Percentiles rank a stretch among this genome's conserved stretches.
Evolutionary conservation across 2,888 invertebrate species (phyloP).

Genomic region (Proisotoma minuta): DNA sequence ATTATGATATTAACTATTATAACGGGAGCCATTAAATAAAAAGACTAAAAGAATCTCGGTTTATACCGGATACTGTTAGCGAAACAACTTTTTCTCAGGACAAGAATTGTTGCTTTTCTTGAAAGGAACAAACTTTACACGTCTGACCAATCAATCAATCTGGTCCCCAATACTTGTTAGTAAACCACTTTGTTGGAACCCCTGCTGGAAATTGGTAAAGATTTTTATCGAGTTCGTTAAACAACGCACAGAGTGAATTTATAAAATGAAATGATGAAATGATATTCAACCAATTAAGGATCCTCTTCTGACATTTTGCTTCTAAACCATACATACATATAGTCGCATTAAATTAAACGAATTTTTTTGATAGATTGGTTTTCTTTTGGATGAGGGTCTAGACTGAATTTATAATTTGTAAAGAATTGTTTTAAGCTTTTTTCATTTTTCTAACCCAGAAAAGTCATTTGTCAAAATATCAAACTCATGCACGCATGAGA

Average conservation of each 20-base stretch:
- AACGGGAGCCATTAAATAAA: too few relatives aligned
- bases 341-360: background rate
- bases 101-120: too few relatives aligned
- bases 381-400: constrained; percentile 2
- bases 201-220: constrained; percentile 10
- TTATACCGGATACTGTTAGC: too few relatives aligned
- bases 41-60: too few relatives aligned
- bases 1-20: too few relatives aligned
- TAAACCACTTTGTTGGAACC: too few relatives aligned
- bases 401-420: constrained; percentile 13
- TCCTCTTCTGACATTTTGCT: background rate
- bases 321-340: too few relatives aligned
- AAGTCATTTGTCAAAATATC: constrained; percentile 44
- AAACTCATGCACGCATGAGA: constrained; percentile 37
- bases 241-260: background rate
- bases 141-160: background rate
- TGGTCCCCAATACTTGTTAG: constrained; percentile 1
- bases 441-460: constrained; percentile 26
- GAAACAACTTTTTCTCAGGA: too few relatives aligned
- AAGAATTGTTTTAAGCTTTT: constrained; percentile 17
- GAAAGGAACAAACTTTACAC: too few relatives aligned
- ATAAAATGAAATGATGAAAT: background rate
- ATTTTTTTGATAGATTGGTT: constrained; percentile 10
- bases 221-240: constrained; percentile 16
- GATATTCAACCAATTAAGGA: constrained; percentile 3